phyloP scores from a whole-genome alignment of 2,797 vertebrate genomes.

The Pelochelys cantorii region DNA sequence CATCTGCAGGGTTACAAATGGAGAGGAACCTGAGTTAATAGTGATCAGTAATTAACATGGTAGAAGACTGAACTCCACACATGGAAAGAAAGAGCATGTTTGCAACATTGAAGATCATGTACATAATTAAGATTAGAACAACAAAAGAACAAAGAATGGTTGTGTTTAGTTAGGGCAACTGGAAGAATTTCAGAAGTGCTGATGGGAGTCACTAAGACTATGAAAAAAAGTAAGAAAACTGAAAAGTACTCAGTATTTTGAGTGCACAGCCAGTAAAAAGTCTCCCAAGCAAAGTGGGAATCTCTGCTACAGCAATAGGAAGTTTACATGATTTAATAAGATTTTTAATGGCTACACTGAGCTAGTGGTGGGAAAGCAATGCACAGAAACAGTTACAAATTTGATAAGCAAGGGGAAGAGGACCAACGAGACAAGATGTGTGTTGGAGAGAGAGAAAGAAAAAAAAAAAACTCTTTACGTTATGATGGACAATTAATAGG shows the following conservation, averaged over 20 bases:
- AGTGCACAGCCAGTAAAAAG: neutral
- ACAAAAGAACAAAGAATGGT: neutral
- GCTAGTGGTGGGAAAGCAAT: constrained; percentile 38
- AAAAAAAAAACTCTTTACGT: neutral
- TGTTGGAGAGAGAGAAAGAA: neutral
- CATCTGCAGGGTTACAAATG: neutral
- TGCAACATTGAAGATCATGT: neutral
- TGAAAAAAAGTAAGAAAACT: neutral
- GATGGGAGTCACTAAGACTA: neutral
- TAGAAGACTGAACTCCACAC: neutral
- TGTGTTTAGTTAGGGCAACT: neutral
- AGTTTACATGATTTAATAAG: constrained; percentile 35
- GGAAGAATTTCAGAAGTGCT: neutral
- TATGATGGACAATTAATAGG: neutral
- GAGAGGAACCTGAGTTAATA: neutral
- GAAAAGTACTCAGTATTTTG: neutral
- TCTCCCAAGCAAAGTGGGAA: neutral
- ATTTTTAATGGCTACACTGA: constrained; percentile 55
- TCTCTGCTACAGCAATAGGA: constrained; percentile 20
- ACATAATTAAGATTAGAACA: neutral
- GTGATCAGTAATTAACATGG: neutral
- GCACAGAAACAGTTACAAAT: neutral
- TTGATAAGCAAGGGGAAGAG: constrained; percentile 15
- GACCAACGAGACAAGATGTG: neutral
- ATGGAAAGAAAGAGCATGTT: neutral